Evolutionary conservation across 2,797 vertebrate species (phyloP), one percentile per base, ranked within the genome.

Genomic region (Rhinoraja longicauda): DNA sequence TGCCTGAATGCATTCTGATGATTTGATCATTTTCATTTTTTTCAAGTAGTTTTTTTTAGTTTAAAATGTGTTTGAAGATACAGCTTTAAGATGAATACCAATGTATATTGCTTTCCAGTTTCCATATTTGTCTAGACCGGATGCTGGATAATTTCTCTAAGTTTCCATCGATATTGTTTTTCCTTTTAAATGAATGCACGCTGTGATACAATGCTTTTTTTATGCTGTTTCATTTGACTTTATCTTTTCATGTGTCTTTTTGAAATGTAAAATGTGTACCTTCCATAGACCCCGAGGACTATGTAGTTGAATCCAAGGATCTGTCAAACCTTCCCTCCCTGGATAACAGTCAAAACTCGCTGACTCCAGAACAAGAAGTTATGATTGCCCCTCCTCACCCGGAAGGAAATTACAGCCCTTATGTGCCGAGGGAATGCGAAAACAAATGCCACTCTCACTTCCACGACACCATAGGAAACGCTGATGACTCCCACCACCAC

Each of bases 371-470:
- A 95, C 98, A 99, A 94, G 98, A 99, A 95, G 97, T 98, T 94
- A 99, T 99, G 98, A 96, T 99, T 96, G 96, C 97, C 93, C 97
- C 97, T 53, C 96, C 97, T 93, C 96, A 96, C 53, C 95, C 95
- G 13, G 96, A 97, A 78, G 96, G 97, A 88, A 95, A 73, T 93
- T 96, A 95, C 79, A 95, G 95, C 64, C 95, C 96, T 94, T 98
- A 99, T 90, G 97, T 97, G 0, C 97, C 97, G 32, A 96, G 98
- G 94, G 98, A 97, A 93, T 99, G 99, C 93, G 98, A 99, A 94
- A 98, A 99, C 95, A 99, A 99, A 93, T 99, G 99, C 94, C 99
- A 99, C 95, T 99, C 99, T 26, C 99, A 99, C 95, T 98, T 99
- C 95, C 98, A 99, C 0, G 99, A 99, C 94, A 99, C 98, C 0